Conservation (phyloP, 2,888 invertebrate genomes). For the Parelbella ahira region DNA sequence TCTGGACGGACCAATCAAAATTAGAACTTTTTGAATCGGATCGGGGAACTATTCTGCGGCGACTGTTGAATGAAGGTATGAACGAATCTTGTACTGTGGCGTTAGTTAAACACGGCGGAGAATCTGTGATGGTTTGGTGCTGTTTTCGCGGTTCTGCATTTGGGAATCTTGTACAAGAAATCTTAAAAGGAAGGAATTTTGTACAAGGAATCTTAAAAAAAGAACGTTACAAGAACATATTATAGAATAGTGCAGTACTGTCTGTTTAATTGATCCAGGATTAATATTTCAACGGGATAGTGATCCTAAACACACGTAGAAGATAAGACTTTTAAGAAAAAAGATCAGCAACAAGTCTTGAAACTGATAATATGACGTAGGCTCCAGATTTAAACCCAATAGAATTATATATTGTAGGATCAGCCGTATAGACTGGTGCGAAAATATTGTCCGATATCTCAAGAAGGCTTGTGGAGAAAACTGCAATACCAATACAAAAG, state of each 20-base stretch:
- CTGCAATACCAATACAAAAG: conserved; percentile 1
- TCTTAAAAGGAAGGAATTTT: no score
- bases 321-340: conserved; percentile 4
- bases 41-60: neutral
- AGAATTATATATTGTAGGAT: neutral
- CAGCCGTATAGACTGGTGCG: neutral
- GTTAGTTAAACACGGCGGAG: neutral
- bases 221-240: conserved; percentile 1
- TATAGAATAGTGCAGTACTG: neutral
- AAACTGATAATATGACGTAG: conserved; percentile 1
- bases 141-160: neutral
- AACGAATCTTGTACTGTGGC: neutral
- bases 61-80: neutral
- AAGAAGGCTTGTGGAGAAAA: conserved; percentile 4
- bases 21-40: neutral
- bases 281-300: conserved; percentile 22
- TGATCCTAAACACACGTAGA: conserved; percentile 20
- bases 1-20: neutral
- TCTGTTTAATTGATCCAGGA: conserved; percentile 11
- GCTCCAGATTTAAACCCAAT: neutral
- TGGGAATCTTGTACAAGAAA: conserved; percentile 29
- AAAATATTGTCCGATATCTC: neutral
- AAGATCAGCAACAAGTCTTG: neutral
- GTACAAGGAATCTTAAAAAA: conserved; percentile 2
- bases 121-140: neutral